These are phyloP conservation scores for Ptilonorhynchus violaceus DNA, from an alignment of 2,113 vertebrate genomes.

Conservation along the genomic window DNA sequence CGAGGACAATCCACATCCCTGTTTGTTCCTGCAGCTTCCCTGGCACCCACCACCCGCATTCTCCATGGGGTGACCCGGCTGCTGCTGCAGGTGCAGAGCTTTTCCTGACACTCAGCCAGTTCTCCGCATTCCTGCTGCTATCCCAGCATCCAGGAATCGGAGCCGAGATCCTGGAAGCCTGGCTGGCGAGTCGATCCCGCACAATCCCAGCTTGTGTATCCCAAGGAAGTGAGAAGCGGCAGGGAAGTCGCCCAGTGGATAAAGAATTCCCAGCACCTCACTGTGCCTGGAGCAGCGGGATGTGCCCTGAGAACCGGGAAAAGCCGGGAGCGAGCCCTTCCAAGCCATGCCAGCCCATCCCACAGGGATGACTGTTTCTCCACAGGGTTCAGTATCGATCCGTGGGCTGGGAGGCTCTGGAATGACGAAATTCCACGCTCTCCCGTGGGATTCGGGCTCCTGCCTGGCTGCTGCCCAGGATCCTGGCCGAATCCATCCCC, in stretches of 20 bases:
- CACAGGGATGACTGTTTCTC: background rate
- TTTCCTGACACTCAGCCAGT: background rate
- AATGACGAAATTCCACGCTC: background rate
- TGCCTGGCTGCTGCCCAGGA: background rate
- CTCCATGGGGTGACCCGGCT: accelerated
- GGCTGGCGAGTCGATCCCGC: background rate
- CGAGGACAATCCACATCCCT: accelerated
- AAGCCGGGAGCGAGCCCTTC: background rate
- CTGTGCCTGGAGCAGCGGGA: background rate
- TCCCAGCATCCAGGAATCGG: background rate
- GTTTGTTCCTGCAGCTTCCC: background rate
- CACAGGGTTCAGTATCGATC: background rate
- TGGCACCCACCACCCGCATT: accelerated
- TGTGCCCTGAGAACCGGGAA: accelerated
- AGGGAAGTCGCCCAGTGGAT: accelerated
- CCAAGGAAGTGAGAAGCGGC: background rate
- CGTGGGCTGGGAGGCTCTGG: background rate
- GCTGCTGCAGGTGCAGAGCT: background rate
- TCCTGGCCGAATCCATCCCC: accelerated
- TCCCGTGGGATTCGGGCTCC: background rate
- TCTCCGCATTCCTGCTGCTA: background rate
- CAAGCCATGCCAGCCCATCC: background rate
- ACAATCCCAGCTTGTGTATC: background rate
- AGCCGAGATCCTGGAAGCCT: background rate
- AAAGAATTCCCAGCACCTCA: background rate